Evolutionary conservation across 2,888 invertebrate genomes (phyloP).

Genomic region (Drosophila monieri): DNA sequence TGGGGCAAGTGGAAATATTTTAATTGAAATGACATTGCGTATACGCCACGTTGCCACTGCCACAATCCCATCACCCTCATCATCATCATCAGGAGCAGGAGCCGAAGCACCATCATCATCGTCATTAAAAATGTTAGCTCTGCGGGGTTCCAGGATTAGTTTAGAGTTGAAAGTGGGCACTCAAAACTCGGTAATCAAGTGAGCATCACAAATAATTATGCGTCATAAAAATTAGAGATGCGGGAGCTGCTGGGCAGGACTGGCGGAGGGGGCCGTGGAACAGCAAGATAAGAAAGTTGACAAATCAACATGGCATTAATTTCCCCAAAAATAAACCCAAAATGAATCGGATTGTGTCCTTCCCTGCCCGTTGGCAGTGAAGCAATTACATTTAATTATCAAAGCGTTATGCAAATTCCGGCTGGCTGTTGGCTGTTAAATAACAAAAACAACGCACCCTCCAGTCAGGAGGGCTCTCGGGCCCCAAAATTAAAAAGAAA

Average conservation of each 20-base stretch:
- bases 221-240: slow-evolving; percentile 5
- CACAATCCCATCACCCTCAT: neutral
- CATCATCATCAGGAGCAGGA: slow-evolving; percentile 11
- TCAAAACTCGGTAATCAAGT: slow-evolving; percentile 3
- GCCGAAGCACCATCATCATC: slow-evolving; percentile 3
- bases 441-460: slow-evolving; percentile 13
- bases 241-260: neutral
- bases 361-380: slow-evolving; percentile 34
- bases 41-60: slow-evolving; percentile 39
- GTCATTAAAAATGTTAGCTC: slow-evolving; percentile 23
- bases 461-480: neutral
- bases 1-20: slow-evolving; percentile 33
- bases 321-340: neutral
- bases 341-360: slow-evolving; percentile 22
- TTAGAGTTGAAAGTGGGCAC: slow-evolving; percentile 4
- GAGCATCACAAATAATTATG: slow-evolving; percentile 9
- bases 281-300: slow-evolving; percentile 10
- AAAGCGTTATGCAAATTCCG: slow-evolving; percentile 52
- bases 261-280: neutral
- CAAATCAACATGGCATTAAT: slow-evolving; percentile 28
- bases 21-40: slow-evolving; percentile 62
- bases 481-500: slow-evolving; percentile 30
- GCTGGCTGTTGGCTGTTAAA: slow-evolving; percentile 7
- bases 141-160: slow-evolving; percentile 8
- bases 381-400: slow-evolving; percentile 68